These are phyloP conservation scores for Hyalella azteca DNA, from an alignment of 2,888 invertebrate genomes.

Conservation along the genomic window DNA sequence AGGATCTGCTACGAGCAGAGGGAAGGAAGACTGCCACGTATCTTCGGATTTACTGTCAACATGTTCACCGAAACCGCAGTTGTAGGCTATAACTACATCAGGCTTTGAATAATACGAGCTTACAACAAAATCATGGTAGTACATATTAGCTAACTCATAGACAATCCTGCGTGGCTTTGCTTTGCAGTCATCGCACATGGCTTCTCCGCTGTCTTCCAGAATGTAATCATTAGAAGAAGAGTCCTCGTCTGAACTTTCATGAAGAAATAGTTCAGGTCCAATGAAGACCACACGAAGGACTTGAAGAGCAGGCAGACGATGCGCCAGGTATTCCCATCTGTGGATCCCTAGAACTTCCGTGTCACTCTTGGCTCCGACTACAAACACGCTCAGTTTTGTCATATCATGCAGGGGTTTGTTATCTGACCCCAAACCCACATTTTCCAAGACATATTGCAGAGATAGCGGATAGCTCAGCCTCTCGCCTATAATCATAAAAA, in stretches of 20 bases:
- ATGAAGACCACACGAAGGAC: conserved; percentile 44
- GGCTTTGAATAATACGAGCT: conserved; percentile 35
- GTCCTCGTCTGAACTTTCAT: conserved; percentile 8
- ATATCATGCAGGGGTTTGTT: conserved; percentile 25
- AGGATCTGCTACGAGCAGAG: neutral
- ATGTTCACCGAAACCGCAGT: conserved; percentile 54
- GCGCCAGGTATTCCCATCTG: conserved; percentile 52
- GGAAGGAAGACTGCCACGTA: conserved; percentile 39
- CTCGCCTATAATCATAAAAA: conserved; percentile 43
- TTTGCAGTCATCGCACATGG: conserved; percentile 44
- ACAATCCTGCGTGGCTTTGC: conserved; percentile 30
- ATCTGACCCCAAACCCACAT: neutral
- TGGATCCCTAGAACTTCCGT: conserved; percentile 44
- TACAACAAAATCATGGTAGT: conserved; percentile 42
- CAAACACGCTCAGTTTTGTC: conserved; percentile 41
- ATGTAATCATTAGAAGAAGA: conserved; percentile 30
- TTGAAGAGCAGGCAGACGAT: conserved; percentile 43
- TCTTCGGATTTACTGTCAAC: conserved; percentile 33
- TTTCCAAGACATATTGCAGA: conserved; percentile 44
- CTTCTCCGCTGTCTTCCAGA: conserved; percentile 47
- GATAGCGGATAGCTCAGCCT: conserved; percentile 51
- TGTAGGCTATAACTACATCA: conserved; percentile 47
- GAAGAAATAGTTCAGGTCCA: conserved; percentile 48
- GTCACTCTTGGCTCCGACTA: conserved; percentile 49
- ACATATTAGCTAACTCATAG: conserved; percentile 39